These are phyloP conservation scores for Proctacanthus coquilletti DNA, from an alignment of 1,140 invertebrate genomes.

Conservation along the genomic window DNA sequence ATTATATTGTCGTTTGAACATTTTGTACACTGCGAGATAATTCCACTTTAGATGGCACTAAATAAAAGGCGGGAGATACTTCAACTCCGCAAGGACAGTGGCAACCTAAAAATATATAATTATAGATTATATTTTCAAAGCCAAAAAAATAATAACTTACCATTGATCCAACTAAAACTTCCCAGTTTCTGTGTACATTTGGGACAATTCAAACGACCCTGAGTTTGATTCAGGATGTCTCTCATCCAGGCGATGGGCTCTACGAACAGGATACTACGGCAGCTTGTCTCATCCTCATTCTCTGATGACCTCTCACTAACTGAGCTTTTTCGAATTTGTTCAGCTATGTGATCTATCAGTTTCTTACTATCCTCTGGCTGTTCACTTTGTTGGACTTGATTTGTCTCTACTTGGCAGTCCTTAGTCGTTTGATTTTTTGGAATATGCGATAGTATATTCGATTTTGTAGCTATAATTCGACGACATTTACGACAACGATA, in stretches of 20 bases:
- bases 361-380: constrained; percentile 22
- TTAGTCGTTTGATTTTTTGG: no score
- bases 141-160: constrained; percentile 22
- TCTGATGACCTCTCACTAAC: constrained; percentile 4
- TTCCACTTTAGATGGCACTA: constrained; percentile 73
- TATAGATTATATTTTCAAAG: constrained; percentile 1
- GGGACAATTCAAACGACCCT: constrained; percentile 70
- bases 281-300: constrained; percentile 22
- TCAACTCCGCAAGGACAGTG: constrained; percentile 71
- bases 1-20: constrained; percentile 65
- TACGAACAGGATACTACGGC: constrained; percentile 57
- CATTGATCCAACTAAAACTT: constrained; percentile 71
- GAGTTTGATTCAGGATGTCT: constrained; percentile 45
- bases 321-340: constrained; percentile 22
- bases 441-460: constrained; percentile 56
- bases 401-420: no score
- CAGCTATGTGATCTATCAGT: constrained; percentile 23
- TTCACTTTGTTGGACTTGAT: no score
- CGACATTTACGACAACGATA: constrained; percentile 67
- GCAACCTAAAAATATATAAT: constrained; percentile 38
- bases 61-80: constrained; percentile 70
- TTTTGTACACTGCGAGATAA: constrained; percentile 75
- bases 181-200: constrained; percentile 66
- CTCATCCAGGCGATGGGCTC: constrained; percentile 74
- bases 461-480: constrained; percentile 59